Conservation (phyloP, 2,113 vertebrate species). For the Silurus glanis region DNA sequence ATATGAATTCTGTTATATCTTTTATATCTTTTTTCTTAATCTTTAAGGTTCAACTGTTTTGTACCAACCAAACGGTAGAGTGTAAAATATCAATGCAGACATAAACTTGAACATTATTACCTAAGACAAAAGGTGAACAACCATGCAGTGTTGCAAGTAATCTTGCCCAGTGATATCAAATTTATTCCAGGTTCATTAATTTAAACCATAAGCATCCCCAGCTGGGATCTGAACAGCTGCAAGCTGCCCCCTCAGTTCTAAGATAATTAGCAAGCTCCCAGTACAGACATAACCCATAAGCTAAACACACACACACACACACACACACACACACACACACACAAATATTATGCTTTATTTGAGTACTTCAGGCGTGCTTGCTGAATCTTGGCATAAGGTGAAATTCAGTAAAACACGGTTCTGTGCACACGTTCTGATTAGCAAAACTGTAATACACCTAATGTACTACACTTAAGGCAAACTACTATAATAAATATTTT, state of each 20-base stretch:
- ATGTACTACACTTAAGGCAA: background rate
- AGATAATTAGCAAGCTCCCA: slow-evolving; percentile 42
- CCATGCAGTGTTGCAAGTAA: background rate
- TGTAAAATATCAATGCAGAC: background rate
- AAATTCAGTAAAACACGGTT: slow-evolving; percentile 5
- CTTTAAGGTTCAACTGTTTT: background rate
- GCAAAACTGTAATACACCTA: background rate
- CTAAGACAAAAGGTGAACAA: slow-evolving; percentile 1
- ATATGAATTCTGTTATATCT: background rate
- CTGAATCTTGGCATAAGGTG: background rate
- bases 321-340: slow-evolving; percentile 5
- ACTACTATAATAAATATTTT: background rate
- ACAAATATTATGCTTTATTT: background rate
- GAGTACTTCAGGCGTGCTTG: background rate
- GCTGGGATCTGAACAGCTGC: slow-evolving; percentile 43
- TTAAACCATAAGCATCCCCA: slow-evolving; percentile 33
- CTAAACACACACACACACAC: slow-evolving; percentile 6
- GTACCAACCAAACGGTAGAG: background rate
- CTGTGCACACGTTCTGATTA: background rate
- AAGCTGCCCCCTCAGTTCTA: slow-evolving; percentile 32
- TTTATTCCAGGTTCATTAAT: slow-evolving; percentile 31
- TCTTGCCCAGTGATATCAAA: background rate
- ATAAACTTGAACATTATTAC: background rate
- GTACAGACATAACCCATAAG: slow-evolving; percentile 6
- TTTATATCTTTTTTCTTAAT: background rate